Evolutionary conservation across 2,113 vertebrate genomes (phyloP).

Genomic region (Misgurnus anguillicaudatus): DNA sequence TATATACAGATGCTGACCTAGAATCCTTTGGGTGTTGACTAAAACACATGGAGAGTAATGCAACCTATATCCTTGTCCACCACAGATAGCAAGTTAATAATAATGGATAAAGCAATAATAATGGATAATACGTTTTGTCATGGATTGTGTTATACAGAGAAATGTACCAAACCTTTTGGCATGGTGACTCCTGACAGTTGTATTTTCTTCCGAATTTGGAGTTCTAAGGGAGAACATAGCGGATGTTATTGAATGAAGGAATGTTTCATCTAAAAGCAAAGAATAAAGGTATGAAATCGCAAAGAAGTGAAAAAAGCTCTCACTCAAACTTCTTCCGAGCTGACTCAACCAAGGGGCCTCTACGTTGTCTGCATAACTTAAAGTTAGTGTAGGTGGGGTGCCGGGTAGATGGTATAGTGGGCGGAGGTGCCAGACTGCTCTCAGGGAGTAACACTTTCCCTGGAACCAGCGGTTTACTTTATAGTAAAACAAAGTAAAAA

Average conservation of each 20-base stretch:
- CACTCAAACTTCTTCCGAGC: slow-evolving; percentile 65
- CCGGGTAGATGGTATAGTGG: not conserved
- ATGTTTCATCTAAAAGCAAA: not conserved
- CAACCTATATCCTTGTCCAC: too few species aligned
- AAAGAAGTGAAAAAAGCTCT: slow-evolving; percentile 44
- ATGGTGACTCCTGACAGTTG: not conserved
- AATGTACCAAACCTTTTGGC: slow-evolving; percentile 13
- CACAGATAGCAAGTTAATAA: too few species aligned
- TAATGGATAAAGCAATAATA: not conserved
- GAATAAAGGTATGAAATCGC: not conserved
- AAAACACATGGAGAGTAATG: too few species aligned
- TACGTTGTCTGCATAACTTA: not conserved
- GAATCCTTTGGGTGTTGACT: too few species aligned
- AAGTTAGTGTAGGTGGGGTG: not conserved
- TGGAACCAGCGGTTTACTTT: slow-evolving; percentile 41
- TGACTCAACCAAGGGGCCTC: slow-evolving; percentile 50
- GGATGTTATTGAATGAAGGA: not conserved
- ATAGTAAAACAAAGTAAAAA: not conserved
- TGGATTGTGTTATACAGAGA: not conserved
- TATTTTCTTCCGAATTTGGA: not conserved
- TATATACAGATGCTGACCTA: too few species aligned
- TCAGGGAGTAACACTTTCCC: not conserved
- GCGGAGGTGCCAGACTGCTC: not conserved
- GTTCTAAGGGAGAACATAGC: not conserved
- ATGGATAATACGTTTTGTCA: not conserved